These are phyloP conservation scores for Chloroceryle aenea DNA, from an alignment of 2,113 vertebrate species.

Conservation along the genomic window DNA sequence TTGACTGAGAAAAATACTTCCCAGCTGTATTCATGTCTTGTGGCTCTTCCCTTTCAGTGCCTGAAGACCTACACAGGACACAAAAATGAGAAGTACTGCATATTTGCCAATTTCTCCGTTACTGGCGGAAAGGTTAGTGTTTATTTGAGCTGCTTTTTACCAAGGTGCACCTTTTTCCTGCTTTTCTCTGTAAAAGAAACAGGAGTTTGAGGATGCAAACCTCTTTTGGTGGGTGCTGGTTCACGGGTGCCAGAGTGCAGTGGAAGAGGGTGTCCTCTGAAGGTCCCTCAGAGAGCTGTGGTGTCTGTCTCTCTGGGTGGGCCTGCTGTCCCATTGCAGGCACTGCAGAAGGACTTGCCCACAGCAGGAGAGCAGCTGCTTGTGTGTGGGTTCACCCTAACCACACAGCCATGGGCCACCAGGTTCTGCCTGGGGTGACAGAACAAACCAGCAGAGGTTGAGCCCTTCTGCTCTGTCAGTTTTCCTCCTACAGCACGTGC, in stretches of 20 bases:
- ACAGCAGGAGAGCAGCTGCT: neutral
- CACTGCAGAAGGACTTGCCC: neutral
- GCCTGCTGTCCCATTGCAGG: rapidly evolving
- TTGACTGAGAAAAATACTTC: neutral
- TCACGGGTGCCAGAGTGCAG: neutral
- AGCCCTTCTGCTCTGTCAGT: neutral
- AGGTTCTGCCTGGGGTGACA: neutral
- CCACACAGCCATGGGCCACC: rapidly evolving
- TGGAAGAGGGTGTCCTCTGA: neutral
- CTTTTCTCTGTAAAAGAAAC: neutral
- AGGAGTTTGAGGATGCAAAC: neutral
- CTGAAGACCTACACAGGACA: slow-evolving; percentile 98
- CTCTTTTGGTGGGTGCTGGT: neutral
- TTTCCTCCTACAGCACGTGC: neutral
- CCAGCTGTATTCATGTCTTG: neutral
- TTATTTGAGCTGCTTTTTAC: neutral
- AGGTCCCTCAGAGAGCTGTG: neutral
- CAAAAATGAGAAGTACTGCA: slow-evolving; percentile 99
- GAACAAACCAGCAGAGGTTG: neutral
- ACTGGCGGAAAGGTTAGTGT: slow-evolving; percentile 93
- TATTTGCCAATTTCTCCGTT: slow-evolving; percentile 98
- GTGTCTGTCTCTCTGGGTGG: neutral
- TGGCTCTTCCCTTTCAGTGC: slow-evolving; percentile 80
- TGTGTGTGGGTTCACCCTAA: rapidly evolving
- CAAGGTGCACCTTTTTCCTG: neutral